Evolutionary conservation across 2,888 invertebrate species (phyloP).

Genomic region (Dryocosmus kuriphilus): DNA sequence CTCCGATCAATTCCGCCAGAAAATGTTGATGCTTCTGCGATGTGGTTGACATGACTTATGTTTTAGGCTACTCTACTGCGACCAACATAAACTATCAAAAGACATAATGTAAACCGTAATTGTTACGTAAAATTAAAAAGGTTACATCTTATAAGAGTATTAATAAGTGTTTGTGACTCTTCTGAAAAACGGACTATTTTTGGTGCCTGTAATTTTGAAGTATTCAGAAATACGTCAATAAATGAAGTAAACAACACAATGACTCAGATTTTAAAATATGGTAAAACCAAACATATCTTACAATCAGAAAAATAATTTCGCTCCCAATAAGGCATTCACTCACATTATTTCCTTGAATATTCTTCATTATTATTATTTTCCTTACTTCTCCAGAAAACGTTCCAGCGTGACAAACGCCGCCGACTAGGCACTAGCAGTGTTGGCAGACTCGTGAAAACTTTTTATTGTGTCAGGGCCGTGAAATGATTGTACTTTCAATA

Average conservation of each 20-base stretch:
- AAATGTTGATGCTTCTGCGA: slow-evolving; percentile 96
- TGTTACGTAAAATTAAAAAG: not conserved
- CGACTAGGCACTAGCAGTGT: too few relatives aligned
- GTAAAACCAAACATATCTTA: not conserved
- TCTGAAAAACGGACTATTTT: not conserved
- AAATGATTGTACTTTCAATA: too few relatives aligned
- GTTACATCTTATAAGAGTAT: not conserved
- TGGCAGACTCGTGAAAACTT: too few relatives aligned
- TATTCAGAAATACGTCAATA: not conserved
- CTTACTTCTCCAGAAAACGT: not conserved
- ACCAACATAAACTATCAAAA: not conserved
- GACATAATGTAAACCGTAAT: not conserved
- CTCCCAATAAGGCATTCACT: too few relatives aligned
- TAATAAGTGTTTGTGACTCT: not conserved
- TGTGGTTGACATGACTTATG: slow-evolving; percentile 87
- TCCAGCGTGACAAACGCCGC: not conserved
- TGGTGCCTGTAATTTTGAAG: not conserved
- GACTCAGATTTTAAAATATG: not conserved
- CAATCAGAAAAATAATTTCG: not conserved
- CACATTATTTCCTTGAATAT: not conserved
- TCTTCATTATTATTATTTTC: not conserved
- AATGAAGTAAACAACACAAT: not conserved
- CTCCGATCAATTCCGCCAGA: slow-evolving; percentile 96
- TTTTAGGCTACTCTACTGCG: not conserved
- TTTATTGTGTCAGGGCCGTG: too few relatives aligned